A percentile compares a stretch with the other conserved stretches of the same genome.
These are phyloP conservation scores for Gadopsis marmoratus DNA, from an alignment of 2,797 vertebrate species.

Conservation along the genomic window DNA sequence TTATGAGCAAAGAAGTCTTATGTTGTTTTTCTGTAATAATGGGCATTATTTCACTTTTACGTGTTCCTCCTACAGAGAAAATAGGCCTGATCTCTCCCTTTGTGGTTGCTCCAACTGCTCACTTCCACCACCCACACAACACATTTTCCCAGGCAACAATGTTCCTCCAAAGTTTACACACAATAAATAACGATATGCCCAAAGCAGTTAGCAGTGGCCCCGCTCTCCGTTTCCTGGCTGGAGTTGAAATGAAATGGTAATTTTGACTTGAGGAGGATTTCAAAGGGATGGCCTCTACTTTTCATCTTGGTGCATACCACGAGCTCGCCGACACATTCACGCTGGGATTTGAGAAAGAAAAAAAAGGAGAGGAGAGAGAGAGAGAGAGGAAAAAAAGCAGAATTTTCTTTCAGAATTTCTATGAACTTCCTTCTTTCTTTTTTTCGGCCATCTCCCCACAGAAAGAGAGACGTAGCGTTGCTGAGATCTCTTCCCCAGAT, in stretches of 20 bases:
- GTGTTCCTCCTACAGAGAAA: slow-evolving; percentile 88
- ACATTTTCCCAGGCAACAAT: slow-evolving; percentile 87
- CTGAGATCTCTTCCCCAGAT: slow-evolving; percentile 79
- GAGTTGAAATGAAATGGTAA: slow-evolving; percentile 90
- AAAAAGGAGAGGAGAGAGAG: slow-evolving; percentile 11
- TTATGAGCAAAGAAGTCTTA: slow-evolving; percentile 81
- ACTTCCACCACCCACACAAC: slow-evolving; percentile 88
- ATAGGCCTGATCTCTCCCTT: slow-evolving; percentile 87
- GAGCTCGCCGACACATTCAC: slow-evolving; percentile 84
- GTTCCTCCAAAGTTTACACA: slow-evolving; percentile 89
- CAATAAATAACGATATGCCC: slow-evolving; percentile 89
- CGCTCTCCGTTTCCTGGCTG: slow-evolving; percentile 85
- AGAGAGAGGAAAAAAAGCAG: slow-evolving; percentile 53
- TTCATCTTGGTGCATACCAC: slow-evolving; percentile 86
- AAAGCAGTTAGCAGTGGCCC: slow-evolving; percentile 84
- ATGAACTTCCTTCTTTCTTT: slow-evolving; percentile 78
- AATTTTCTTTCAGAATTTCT: slow-evolving; percentile 83
- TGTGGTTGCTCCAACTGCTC: slow-evolving; percentile 88
- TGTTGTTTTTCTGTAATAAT: slow-evolving; percentile 87
- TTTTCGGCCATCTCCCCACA: slow-evolving; percentile 75
- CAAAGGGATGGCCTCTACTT: slow-evolving; percentile 86
- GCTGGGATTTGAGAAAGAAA: slow-evolving; percentile 75
- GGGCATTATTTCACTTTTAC: slow-evolving; percentile 86
- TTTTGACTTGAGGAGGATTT: slow-evolving; percentile 90
- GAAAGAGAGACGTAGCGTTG: slow-evolving; percentile 73